Percentiles rank a stretch among this genome's conserved stretches.
phyloP scores from a whole-genome alignment of 1,140 invertebrate genomes.

The Drosophila persimilis region DNA sequence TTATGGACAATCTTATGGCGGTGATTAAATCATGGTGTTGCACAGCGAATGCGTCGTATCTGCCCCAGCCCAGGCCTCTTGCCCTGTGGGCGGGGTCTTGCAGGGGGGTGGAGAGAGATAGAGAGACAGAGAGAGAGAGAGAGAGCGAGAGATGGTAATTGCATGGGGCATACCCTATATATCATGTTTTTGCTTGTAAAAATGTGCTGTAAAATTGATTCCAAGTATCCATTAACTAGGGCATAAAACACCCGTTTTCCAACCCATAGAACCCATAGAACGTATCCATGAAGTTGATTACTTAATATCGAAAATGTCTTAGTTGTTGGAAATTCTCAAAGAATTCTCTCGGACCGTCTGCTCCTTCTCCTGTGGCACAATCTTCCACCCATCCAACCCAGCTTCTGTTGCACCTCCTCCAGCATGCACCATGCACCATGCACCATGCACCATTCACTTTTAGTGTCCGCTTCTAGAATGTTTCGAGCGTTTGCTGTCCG shows the following conservation, averaged over 20 bases:
- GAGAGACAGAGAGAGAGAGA: constrained; percentile 3
- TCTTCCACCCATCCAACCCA: neutral
- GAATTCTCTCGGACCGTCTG: too few relatives aligned
- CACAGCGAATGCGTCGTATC: constrained; percentile 31
- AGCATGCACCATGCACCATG: too few relatives aligned
- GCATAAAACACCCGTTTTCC: too few relatives aligned
- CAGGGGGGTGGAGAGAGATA: constrained; percentile 2
- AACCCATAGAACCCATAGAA: too few relatives aligned
- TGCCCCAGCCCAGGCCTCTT: neutral
- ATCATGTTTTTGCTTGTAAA: neutral
- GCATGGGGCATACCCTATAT: neutral
- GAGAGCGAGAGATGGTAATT: neutral
- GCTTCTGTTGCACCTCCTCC: too few relatives aligned
- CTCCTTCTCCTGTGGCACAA: neutral
- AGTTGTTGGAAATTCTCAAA: too few relatives aligned
- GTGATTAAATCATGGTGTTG: constrained; percentile 56
- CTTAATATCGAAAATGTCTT: too few relatives aligned
- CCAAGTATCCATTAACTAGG: too few relatives aligned
- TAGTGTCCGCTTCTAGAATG: constrained; percentile 7
- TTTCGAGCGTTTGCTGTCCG: constrained; percentile 17
- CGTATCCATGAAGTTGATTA: too few relatives aligned
- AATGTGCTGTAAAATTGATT: constrained; percentile 1
- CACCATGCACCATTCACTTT: constrained; percentile 5
- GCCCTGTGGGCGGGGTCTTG: constrained; percentile 23
- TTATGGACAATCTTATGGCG: constrained; percentile 62